Evolutionary conservation across 1,140 invertebrate species (phyloP).

Genomic region (Papilio helenus): DNA sequence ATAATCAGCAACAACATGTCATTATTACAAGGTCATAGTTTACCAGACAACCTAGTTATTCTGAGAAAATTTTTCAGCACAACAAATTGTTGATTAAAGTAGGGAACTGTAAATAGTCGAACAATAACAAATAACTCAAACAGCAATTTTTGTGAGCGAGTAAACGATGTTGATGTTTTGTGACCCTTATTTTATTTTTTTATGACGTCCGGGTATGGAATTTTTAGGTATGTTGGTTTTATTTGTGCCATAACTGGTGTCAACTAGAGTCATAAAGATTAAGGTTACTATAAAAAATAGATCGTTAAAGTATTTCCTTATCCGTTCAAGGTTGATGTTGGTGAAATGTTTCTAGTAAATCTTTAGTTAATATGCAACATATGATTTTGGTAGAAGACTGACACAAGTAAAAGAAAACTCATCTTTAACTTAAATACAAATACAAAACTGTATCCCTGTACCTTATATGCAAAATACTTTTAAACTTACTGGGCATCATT

Average conservation of each 20-base stretch:
- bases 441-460: no score
- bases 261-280: constrained; percentile 31
- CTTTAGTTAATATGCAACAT: background rate
- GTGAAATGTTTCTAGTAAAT: background rate
- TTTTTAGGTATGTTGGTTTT: constrained; percentile 17
- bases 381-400: no score
- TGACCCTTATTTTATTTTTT: constrained; percentile 9
- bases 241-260: constrained; percentile 27
- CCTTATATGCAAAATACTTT: background rate
- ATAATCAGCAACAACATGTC: no score
- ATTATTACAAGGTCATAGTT: no score
- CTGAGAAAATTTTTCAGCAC: background rate
- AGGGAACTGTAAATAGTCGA: background rate
- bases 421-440: no score
- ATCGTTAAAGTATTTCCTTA: constrained; percentile 17
- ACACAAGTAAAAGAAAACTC: no score
- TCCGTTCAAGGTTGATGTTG: background rate
- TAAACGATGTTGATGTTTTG: background rate
- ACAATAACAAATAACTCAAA: constrained; percentile 16
- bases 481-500: constrained; percentile 59
- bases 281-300: constrained; percentile 21
- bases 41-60: no score
- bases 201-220: constrained; percentile 7
- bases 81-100: background rate
- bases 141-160: background rate